Evolutionary conservation across 2,113 vertebrate species (phyloP), one percentile per base, ranked within the genome.

Genomic region (Perca flavescens): DNA sequence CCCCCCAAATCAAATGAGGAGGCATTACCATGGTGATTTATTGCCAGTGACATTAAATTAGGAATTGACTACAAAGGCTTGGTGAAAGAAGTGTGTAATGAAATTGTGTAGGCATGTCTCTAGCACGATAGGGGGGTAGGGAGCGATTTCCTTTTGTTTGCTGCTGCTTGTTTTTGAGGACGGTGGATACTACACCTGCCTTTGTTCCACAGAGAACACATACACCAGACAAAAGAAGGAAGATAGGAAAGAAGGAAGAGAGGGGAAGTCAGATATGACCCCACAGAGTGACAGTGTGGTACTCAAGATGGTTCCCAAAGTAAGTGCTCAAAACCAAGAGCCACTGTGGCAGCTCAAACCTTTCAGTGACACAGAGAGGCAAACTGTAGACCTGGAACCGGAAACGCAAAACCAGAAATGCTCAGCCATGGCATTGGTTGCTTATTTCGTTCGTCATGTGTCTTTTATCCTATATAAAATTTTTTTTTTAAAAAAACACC

Each of bases 11-110:
- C 75, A 88, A 87, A 88, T 86, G 85, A 91, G 70, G 80, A 81
- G 73, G 78, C 79, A 90, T 91, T 85, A 83, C 78, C 50, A 65
- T 74, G 77, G 71, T 84, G 87, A 89, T 93, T 89, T 85, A 91
- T 89, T 82, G 64, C 77, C 63, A 66, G 31, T 78, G 58, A 79
- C 84, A 86, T 83, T 82, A 87, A 86, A 85, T 70, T 47, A 80
- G 47, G 65, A 85, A 77, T 40, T 80, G 79, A 81, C 73, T 68
- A 22, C 4, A 47, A 49, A 49, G 72, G 71, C 71, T 65, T 47
- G 6, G 76, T 61, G n/a, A 77, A 53, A 52, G 40, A 61, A 56
- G 28, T 71, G 57, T 79, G 66, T 28, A 40, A 10, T 50, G 57
- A 31, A 28, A 75, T 34, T 40, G 17, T 43, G 61, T 25, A 25